Percentiles rank a stretch among this genome's conserved stretches.
phyloP scores from a whole-genome alignment of 2,888 invertebrate genomes.

The Neuroscelio doddi region DNA sequence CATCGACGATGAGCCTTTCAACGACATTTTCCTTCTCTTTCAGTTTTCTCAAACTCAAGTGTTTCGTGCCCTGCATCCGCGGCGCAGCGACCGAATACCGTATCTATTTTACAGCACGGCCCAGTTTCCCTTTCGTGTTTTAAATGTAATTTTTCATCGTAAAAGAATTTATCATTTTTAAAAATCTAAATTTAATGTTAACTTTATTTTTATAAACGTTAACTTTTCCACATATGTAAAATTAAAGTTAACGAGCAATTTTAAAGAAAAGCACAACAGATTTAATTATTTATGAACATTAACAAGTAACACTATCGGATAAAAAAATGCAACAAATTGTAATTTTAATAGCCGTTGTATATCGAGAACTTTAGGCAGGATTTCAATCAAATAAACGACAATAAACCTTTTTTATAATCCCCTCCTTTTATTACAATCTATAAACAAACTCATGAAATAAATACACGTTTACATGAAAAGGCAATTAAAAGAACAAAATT shows the following conservation, averaged over 20 bases:
- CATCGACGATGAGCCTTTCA: slow-evolving; percentile 11
- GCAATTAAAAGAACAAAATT: no score
- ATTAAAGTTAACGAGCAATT: no score
- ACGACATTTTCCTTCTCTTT: not conserved
- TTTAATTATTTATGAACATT: no score
- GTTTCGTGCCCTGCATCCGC: slow-evolving; percentile 25
- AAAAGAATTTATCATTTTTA: slow-evolving; percentile 4
- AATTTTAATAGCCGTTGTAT: no score
- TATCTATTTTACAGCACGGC: slow-evolving; percentile 2
- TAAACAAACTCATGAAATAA: not conserved
- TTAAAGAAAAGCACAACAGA: no score
- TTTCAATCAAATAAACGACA: no score
- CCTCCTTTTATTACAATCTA: no score
- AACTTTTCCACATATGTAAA: no score
- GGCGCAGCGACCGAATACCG: slow-evolving; percentile 7
- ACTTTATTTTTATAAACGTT: not conserved
- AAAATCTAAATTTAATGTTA: slow-evolving; percentile 2
- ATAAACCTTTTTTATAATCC: no score
- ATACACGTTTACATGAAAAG: not conserved
- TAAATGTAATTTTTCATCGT: slow-evolving; percentile 3
- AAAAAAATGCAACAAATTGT: no score
- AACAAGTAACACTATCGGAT: no score
- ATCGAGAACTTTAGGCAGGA: no score
- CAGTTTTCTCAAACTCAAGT: not conserved
- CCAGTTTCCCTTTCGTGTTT: not conserved